Evolutionary conservation across 2,888 invertebrate genomes (phyloP).

Genomic region (Aspidapion aeneum): DNA sequence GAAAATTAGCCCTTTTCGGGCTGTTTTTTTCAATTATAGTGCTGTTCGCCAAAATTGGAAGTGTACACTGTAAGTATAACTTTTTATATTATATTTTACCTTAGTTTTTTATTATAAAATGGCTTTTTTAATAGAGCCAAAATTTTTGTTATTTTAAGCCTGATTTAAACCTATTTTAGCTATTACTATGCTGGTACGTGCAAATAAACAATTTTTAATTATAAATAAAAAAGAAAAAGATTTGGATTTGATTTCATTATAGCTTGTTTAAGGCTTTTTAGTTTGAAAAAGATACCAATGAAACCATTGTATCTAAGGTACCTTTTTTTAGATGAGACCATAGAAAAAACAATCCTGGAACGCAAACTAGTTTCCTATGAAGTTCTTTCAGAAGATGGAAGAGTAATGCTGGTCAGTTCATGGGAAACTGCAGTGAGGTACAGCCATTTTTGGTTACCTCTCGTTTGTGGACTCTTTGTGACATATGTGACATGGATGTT

Average conservation of each 20-base stretch:
- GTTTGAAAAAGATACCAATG: too few relatives aligned
- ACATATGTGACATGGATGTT: constrained; percentile 57
- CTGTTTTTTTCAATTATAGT: constrained; percentile 39
- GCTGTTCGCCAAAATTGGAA: constrained; percentile 37
- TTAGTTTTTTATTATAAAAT: not conserved
- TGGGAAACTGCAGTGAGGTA: constrained; percentile 41
- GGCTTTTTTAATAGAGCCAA: too few relatives aligned
- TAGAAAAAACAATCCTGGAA: constrained; percentile 36
- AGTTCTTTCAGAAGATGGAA: constrained; percentile 40
- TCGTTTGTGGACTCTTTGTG: constrained; percentile 50
- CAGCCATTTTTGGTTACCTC: constrained; percentile 43
- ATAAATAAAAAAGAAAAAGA: too few relatives aligned
- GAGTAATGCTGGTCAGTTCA: constrained; percentile 40
- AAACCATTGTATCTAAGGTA: too few relatives aligned
- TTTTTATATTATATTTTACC: constrained; percentile 4
- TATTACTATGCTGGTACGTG: too few relatives aligned
- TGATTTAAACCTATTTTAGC: too few relatives aligned
- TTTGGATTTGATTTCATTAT: too few relatives aligned
- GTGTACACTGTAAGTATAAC: constrained; percentile 40
- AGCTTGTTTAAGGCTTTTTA: too few relatives aligned
- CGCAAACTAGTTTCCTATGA: constrained; percentile 38
- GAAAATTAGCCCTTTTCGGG: constrained; percentile 40
- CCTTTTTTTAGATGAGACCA: constrained; percentile 25
- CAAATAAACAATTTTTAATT: too few relatives aligned
- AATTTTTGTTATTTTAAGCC: too few relatives aligned